These are phyloP conservation scores for Odocoileus virginianus DNA, from an alignment of 2,113 vertebrate species.

Conservation along the genomic window DNA sequence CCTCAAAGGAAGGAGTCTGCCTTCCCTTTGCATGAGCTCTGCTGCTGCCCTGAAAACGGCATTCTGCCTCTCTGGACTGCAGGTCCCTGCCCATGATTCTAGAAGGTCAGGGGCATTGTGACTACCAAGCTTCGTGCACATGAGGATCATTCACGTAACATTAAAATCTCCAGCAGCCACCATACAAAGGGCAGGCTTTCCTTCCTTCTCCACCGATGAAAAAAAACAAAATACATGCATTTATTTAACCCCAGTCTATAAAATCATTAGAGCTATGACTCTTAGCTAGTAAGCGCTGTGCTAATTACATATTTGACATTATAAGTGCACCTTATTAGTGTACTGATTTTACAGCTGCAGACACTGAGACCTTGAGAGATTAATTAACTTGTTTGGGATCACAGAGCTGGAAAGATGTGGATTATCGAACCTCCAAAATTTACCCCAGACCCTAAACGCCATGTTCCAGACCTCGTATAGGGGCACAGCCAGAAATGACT, in stretches of 20 bases:
- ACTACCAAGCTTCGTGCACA: background rate
- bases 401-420: background rate
- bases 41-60: background rate
- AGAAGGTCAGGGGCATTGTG: background rate
- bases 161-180: background rate
- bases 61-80: background rate
- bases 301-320: background rate
- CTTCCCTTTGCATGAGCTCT: background rate
- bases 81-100: background rate
- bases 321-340: background rate
- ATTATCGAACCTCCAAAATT: background rate
- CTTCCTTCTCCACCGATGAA: background rate
- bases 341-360: background rate
- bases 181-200: background rate
- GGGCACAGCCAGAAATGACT: background rate
- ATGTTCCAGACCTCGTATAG: background rate
- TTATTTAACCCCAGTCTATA: background rate
- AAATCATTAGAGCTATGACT: background rate
- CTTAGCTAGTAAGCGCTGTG: background rate
- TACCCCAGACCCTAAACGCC: background rate
- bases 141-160: background rate
- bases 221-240: background rate
- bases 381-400: background rate
- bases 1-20: rapidly evolving
- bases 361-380: background rate